These are phyloP conservation scores for Xylocopa sonorina DNA, from an alignment of 1,140 invertebrate species.

Conservation along the genomic window DNA sequence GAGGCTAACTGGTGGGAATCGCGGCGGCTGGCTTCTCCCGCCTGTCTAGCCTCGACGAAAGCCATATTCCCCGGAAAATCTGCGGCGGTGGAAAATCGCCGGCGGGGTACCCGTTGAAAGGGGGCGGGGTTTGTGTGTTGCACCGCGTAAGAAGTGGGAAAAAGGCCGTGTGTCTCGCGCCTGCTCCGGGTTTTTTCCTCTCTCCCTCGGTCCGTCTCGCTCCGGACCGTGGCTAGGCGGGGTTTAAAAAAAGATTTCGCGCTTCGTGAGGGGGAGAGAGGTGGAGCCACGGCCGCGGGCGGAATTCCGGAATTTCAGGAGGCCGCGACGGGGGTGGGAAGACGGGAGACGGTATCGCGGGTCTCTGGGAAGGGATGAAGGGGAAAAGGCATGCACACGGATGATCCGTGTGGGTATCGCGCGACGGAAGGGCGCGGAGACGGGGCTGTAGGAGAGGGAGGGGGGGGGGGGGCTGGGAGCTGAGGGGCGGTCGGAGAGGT, in stretches of 20 bases:
- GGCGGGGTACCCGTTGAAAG: slow-evolving; percentile 47
- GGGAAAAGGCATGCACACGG: slow-evolving; percentile 54
- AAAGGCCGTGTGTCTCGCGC: slow-evolving; percentile 60
- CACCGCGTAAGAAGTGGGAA: slow-evolving; percentile 68
- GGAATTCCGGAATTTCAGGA: slow-evolving; percentile 63
- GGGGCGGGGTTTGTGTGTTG: slow-evolving; percentile 64
- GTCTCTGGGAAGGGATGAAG: slow-evolving; percentile 39
- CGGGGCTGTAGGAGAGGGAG: slow-evolving; percentile 56
- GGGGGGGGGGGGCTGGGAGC: slow-evolving; percentile 74
- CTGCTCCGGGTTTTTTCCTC: slow-evolving; percentile 58
- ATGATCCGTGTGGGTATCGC: slow-evolving; percentile 23
- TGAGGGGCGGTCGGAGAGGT: too few relatives aligned
- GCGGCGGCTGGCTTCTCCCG: slow-evolving; percentile 23
- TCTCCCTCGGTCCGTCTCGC: slow-evolving; percentile 52
- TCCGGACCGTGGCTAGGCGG: slow-evolving; percentile 70
- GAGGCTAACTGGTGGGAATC: slow-evolving; percentile 40
- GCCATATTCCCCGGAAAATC: slow-evolving; percentile 57
- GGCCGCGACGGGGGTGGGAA: slow-evolving; percentile 39
- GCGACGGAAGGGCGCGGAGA: background rate
- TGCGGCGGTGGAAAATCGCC: slow-evolving; percentile 43
- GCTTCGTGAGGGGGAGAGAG: slow-evolving; percentile 46
- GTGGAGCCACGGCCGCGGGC: slow-evolving; percentile 54
- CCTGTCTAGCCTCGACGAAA: slow-evolving; percentile 14
- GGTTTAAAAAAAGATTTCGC: slow-evolving; percentile 72
- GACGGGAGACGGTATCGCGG: slow-evolving; percentile 19